Evolutionary conservation across 2,797 vertebrate species (phyloP), one percentile per base, ranked within the genome.

Genomic region (Melanotaenia boesemani): DNA sequence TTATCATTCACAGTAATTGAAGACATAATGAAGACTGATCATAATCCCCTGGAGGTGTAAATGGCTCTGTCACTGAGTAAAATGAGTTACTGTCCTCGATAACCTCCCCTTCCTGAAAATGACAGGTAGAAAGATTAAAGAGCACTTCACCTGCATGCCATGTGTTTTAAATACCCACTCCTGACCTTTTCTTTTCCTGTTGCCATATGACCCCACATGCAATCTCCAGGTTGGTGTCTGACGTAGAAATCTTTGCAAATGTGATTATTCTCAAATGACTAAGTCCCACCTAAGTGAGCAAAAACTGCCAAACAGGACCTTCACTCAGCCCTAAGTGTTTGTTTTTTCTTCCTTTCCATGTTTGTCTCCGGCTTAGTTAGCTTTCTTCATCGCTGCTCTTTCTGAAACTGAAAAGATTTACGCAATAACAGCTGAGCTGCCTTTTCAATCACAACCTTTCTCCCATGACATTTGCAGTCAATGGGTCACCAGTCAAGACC

Each of bases 271-370:
- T 83, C 48, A 68, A 84, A 86, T 80, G 59, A 73, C 80, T 44
- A 20, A 62, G 86, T 90, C 82, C 84, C 75, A 79, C 74, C 74
- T 76, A 79, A 87, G 52, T 20, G 66, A 79, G 80, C 58, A 76
- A 82, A 91, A 91, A 86, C 76, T 65, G 82, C 88, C 80, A 73
- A 88, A 87, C 85, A 67, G 83, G 72, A 87, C 86, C 61, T 71
- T 77, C 75, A 69, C 83, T 88, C 76, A 72, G 64, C 15, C 30
- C 46, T 5, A 67, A 72, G 72, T 91, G 88, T 91, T 93, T 93
- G 82, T 86, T 91, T 93, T 91, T 89, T 76, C 81, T 88, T 85
- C 88, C 82, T 85, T 74, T 74, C 69, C 82, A 76, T 83, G 66
- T 88, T 90, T 85, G 79, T 83, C 76, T 87, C 83, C 30, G 74